Base-by-base conservation (phyloP, 2,797 vertebrate genomes). In the Syngnathus acus region DNA sequence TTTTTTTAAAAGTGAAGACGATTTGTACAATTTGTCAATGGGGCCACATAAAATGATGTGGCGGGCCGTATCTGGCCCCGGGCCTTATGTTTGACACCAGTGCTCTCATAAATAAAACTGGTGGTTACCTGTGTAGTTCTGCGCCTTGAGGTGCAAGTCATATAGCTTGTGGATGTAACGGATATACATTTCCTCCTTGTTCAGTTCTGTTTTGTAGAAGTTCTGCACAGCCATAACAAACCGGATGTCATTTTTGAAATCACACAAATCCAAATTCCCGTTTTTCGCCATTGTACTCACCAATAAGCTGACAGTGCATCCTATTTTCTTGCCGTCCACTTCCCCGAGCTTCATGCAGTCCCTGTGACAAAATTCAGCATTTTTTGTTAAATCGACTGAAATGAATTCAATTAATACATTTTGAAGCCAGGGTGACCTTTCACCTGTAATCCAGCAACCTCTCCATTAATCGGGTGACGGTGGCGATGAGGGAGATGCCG, bases 171-270 rank as follows among this genome's bases (percentile, higher is more conserved):
- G 97, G 68, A 99, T 99, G 87, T 99, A 99, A 50, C 97, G 95
- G 87, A 99, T 98, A 86, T 99, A 99, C 97, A 99, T 99, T 84
- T 99, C 97, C 82, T 99, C 97, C 82, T 99, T 99, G 87, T 99
- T 99, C 81, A 99, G 77, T 78, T 99, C 97, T 0, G 95, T 98
- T 89, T 99, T 99, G 87, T 99, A 99, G 88, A 99, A 99, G 87
- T 99, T 99, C 97, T 99, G 75, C 80, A 72, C 63, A 32, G 8
- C 10, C 38, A n/a, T 47, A 1, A 43, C 45, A 7, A 14, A 38
- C 5, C 26, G 26, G 4, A 58, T n/a, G 1, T n/a, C 32, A 3
- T 32, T 32, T 48, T 21, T 68, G 23, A 26, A 60, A 19, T 4
- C n/a, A 10, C n/a, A 10, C 8, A 53, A 53, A 53, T 53, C n/a